Evolutionary conservation across 2,888 invertebrate genomes (phyloP), one percentile per base, ranked within the genome.

Genomic region (Lingula anatina): DNA sequence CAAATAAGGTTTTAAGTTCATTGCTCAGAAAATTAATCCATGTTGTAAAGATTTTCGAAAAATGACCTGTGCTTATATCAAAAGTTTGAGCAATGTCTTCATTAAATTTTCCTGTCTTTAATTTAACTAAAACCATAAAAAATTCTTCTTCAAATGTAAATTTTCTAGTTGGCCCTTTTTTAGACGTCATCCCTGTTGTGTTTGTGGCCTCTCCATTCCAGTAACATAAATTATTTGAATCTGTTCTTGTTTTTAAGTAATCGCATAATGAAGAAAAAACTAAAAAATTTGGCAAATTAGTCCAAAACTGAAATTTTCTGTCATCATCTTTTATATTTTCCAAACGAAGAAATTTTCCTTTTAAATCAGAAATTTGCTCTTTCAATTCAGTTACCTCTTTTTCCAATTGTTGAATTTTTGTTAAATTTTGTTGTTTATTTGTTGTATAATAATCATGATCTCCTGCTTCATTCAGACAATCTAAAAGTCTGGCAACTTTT

Each of bases 31-130:
- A 39, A 21, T 53, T 53, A 15, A 55, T 46, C 46, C 49, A 50
- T 28, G 55, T 54, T 2, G 40, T 40, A n/a, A 49, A 43, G 12
- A 50, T 5, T 12, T 42, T 39, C 21, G 53, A 56, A 2, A 49
- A 21, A 47, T 47, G 49, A 20, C 44, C 44, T 38, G 24, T 27
- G 40, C 45, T 44, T 2, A 48, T 18, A 20, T 7, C 39, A 39
- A 39, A 20, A 7, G 15, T 9, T 7, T 15, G 18, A 15, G 39
- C 39, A 7, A 56, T 23, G 36, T 56, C 56, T 39, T 53, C 49
- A 31, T 49, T 51, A 25, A 51, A 53, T n/a, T 47, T 55, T 12
- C 53, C 50, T 12, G 53, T 55, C 37, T 55, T 53, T 31, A 55
- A 35, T 40, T 55, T 55, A 2, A 55, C 48, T 24, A 55, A 42